Evolutionary conservation across 2,888 invertebrate genomes (phyloP).

Genomic region (Dolichomitus sp.): DNA sequence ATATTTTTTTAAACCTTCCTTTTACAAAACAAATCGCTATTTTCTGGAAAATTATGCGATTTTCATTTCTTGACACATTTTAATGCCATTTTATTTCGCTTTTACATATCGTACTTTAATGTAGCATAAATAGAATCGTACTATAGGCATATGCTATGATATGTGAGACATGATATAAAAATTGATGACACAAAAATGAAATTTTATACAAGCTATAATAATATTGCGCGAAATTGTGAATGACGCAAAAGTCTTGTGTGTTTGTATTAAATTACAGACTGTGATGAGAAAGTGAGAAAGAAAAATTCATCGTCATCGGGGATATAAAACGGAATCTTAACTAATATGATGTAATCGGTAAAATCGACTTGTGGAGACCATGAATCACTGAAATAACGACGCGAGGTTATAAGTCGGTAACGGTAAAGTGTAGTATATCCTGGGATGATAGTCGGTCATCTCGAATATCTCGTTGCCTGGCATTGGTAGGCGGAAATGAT

Average conservation of each 20-base stretch:
- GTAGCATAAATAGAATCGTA: not conserved
- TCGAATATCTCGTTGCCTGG: constrained; percentile 17
- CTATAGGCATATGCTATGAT: not conserved
- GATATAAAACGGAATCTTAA: not conserved
- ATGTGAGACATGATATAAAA: not conserved
- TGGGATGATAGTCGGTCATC: constrained; percentile 48
- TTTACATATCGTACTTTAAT: too few species aligned
- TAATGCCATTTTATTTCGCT: too few species aligned
- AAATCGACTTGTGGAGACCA: constrained; percentile 7
- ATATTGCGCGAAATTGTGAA: not conserved
- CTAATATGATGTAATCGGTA: not conserved
- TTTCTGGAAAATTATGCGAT: too few species aligned
- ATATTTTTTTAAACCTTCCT: too few species aligned
- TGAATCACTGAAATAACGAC: constrained; percentile 36
- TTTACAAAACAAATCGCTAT: not conserved
- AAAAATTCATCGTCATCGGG: not conserved
- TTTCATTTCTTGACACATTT: too few species aligned
- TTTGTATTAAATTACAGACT: not conserved
- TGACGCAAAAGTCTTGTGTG: not conserved
- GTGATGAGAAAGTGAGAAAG: not conserved
- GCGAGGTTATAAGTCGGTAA: constrained; percentile 35
- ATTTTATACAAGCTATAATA: not conserved
- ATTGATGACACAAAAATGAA: not conserved
- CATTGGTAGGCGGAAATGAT: constrained; percentile 11
- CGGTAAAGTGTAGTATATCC: constrained; percentile 35